These are phyloP conservation scores for Nasonovia ribisnigri DNA, from an alignment of 2,888 invertebrate genomes.

Conservation along the genomic window DNA sequence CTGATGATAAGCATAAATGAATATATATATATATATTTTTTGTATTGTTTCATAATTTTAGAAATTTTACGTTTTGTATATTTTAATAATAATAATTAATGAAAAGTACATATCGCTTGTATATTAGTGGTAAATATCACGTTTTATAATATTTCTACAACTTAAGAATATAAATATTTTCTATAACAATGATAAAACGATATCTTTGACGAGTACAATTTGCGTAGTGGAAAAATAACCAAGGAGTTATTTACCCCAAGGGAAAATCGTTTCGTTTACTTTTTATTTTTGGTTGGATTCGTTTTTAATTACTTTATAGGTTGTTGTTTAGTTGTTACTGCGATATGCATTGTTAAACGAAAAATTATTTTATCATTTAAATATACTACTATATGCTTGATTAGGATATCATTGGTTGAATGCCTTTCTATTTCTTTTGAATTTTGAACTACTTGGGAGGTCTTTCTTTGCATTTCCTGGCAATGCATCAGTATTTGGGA, in stretches of 20 bases:
- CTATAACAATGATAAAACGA: not conserved
- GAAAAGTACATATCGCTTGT: not conserved
- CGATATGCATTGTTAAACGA: not conserved
- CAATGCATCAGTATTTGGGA: not conserved
- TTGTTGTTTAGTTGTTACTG: not conserved
- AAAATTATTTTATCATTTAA: not conserved
- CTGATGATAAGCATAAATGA: not conserved
- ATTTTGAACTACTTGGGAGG: conserved; percentile 6
- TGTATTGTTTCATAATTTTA: not conserved
- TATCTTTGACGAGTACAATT: not conserved
- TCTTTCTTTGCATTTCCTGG: conserved; percentile 5
- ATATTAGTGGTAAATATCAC: not conserved
- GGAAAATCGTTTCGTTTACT: not conserved
- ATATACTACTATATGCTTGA: not conserved
- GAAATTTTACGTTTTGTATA: not conserved
- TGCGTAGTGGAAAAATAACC: not conserved
- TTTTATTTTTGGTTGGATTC: not conserved
- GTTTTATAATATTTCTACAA: not conserved
- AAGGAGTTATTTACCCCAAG: not conserved
- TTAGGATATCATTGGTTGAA: not conserved
- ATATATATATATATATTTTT: not conserved
- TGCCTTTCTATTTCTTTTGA: conserved; percentile 22
- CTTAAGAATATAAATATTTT: not conserved
- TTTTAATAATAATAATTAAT: not conserved
- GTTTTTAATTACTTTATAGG: not conserved